Evolutionary conservation across 2,888 invertebrate genomes (phyloP).

Genomic region (Pterostichus niger): DNA sequence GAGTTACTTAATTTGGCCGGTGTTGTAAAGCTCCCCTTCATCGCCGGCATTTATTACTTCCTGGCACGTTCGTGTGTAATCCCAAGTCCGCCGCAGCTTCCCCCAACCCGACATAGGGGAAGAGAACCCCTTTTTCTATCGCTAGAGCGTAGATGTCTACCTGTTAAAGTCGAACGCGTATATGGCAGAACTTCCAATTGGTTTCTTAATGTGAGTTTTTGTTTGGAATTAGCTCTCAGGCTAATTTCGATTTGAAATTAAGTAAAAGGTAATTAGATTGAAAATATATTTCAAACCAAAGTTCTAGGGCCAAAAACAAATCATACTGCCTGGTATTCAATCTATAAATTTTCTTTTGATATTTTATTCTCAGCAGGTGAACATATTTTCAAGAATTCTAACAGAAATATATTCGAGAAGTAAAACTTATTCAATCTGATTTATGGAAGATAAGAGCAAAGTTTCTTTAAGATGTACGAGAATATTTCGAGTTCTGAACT

Average conservation of each 20-base stretch:
- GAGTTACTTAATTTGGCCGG: constrained; percentile 67
- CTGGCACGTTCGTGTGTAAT: constrained; percentile 66
- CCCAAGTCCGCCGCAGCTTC: constrained; percentile 58
- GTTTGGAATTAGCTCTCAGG: neutral
- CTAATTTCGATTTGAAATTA: neutral
- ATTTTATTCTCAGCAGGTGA: constrained; percentile 4
- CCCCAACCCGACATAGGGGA: constrained; percentile 20
- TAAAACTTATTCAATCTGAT: constrained; percentile 36
- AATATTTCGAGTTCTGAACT: constrained; percentile 23
- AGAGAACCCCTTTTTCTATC: constrained; percentile 15
- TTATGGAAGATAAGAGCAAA: constrained; percentile 35
- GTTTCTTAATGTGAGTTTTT: constrained; percentile 5
- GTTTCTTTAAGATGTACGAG: constrained; percentile 23
- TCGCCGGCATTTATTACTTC: constrained; percentile 66
- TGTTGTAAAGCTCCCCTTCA: constrained; percentile 63
- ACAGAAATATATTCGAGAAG: constrained; percentile 17
- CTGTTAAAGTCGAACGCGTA: constrained; percentile 43
- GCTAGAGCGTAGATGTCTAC: constrained; percentile 15
- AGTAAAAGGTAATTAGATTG: neutral
- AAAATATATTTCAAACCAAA: no score
- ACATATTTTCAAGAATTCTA: neutral
- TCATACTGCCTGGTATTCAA: neutral
- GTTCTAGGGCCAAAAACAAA: no score
- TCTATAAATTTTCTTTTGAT: neutral
- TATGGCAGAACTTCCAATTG: neutral